These are phyloP conservation scores for Elephas maximus DNA, from an alignment of 2,113 vertebrate genomes.

Conservation along the genomic window DNA sequence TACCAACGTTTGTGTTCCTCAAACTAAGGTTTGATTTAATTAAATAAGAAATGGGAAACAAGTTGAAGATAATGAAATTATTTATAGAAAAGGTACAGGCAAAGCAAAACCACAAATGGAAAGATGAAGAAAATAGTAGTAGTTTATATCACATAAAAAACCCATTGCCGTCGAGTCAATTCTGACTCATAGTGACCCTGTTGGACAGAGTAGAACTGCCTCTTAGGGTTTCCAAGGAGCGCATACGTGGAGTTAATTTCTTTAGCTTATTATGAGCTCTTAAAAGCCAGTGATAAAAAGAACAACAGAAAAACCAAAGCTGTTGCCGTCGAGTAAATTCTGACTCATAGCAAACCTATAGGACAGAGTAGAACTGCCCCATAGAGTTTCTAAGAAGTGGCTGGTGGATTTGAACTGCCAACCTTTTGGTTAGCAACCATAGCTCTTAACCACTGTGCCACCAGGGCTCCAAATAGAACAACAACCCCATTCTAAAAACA, in stretches of 20 bases:
- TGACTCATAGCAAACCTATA: too few species aligned
- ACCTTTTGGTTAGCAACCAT: too few species aligned
- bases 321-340: too few species aligned
- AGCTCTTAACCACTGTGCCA: too few species aligned
- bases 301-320: too few species aligned
- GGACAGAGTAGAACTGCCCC: too few species aligned
- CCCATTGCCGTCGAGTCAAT: too few species aligned
- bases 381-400: too few species aligned
- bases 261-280: neutral
- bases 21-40: neutral
- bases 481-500: neutral
- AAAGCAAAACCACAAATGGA: neutral
- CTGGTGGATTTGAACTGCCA: too few species aligned
- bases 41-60: neutral
- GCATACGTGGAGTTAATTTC: neutral
- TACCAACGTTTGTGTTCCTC: neutral
- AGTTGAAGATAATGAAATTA: neutral
- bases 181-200: too few species aligned
- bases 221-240: too few species aligned
- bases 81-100: neutral
- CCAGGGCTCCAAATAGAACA: neutral
- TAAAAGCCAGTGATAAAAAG: neutral
- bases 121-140: neutral
- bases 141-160: neutral
- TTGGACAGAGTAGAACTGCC: too few species aligned